Percentiles rank a stretch among this genome's conserved stretches.
Conservation (phyloP, 30 jellyfish, hydroid and myxozoan genomes). For the Pelagia noctiluca region DNA sequence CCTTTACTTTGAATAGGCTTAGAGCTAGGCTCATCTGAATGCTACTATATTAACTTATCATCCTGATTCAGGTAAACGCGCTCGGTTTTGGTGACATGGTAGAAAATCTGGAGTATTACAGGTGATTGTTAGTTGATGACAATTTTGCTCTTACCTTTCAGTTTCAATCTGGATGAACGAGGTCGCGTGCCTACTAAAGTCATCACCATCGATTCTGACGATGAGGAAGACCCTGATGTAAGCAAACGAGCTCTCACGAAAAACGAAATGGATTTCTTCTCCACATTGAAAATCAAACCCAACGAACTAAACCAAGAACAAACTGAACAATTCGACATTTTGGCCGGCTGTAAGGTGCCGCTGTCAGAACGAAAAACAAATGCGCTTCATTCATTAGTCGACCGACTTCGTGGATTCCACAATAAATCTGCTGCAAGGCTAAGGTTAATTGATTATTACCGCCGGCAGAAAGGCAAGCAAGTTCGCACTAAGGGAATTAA, state of each 20-base stretch:
- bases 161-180: conserved; percentile 77
- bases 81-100: no score
- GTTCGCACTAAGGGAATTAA: conserved; percentile 42
- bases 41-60: no score
- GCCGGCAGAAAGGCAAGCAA: conserved; percentile 51
- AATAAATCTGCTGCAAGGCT: conserved; percentile 52
- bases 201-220: conserved; percentile 92
- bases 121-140: neutral
- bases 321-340: conserved; percentile 63
- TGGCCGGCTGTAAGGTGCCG: conserved; percentile 54
- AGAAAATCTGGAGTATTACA: neutral
- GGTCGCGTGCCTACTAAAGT: conserved; percentile 78
- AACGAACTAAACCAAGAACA: conserved; percentile 68
- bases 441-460: conserved; percentile 54
- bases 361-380: conserved; percentile 31
- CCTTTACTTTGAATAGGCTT: no score
- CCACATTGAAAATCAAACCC: conserved; percentile 81
- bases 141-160: neutral
- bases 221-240: conserved; percentile 56
- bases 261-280: conserved; percentile 65
- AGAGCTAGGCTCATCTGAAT: no score
- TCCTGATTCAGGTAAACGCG: no score
- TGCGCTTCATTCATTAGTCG: conserved; percentile 11
- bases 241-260: conserved; percentile 33
- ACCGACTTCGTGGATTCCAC: conserved; percentile 23